Base-by-base conservation (phyloP, 2,113 vertebrate species). In the Proteles cristata region DNA sequence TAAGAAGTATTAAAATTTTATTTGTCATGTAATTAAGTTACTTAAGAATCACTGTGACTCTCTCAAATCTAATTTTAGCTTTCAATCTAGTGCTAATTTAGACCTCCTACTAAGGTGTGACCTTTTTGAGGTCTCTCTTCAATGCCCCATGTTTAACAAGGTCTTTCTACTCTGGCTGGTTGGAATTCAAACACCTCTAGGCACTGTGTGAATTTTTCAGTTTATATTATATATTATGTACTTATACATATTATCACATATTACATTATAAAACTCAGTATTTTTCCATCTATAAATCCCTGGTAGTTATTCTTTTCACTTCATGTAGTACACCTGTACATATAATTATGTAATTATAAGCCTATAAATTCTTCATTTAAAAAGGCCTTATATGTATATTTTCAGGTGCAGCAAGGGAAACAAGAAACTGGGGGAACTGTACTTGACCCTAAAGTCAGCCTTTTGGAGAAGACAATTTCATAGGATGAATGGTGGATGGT, bases 1-100 rank as follows among this genome's bases (percentile, higher is more conserved):
- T 96, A 53, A 68, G 10, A 10, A n/a, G 7, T 48, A 14, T 74
- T 83, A 43, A 16, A 61, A 35, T 71, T 89, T 79, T 90, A 73
- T 66, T 84, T 84, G 39, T 26, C 33, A 97, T 16, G 63, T 45
- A 92, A 58, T 69, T 88, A 61, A 43, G 33, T 82, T 79, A 80
- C 33, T 79, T 82, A 43, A 10, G 15, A 5, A 83, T 73, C 16
- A 73, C 33, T 33, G 61, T 82, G 45, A 71, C 25, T 79, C 73
- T 91, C 76, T 88, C 48, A 79, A 81, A 39, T 48, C 69, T 96
- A 68, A 71, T 71, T 81, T 88, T 73, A 93, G 26, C n/a, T 31
- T 84, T 94, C 66, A 93, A 21, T 39, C 14, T 48, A 55, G 6
- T 69, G 15, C 23, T 53, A 55, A 9, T 69, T 93, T 63, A 84